These are phyloP conservation scores for Scartelaos histophorus DNA, from an alignment of 2,113 vertebrate species.

Conservation along the genomic window DNA sequence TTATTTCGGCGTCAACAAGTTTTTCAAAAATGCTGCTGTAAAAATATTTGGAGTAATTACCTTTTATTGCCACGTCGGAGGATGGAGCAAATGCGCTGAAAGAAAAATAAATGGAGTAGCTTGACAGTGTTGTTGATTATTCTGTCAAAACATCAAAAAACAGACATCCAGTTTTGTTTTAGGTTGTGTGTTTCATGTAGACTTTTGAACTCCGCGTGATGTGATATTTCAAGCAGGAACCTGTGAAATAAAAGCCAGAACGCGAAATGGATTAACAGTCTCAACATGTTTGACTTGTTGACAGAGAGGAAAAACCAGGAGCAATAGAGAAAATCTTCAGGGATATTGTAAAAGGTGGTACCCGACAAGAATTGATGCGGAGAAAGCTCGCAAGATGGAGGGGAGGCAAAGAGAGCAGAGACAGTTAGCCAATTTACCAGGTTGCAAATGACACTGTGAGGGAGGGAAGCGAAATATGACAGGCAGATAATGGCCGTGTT, in stretches of 20 bases:
- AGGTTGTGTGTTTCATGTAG: slow-evolving; percentile 1
- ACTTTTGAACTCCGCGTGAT: slow-evolving; percentile 22
- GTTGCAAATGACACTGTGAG: slow-evolving; percentile 18
- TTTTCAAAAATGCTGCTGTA: neutral
- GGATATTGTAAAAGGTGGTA: slow-evolving; percentile 15
- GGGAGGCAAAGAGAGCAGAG: neutral
- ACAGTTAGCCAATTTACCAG: slow-evolving; percentile 24
- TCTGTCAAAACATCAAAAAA: slow-evolving; percentile 17
- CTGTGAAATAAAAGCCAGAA: slow-evolving; percentile 16
- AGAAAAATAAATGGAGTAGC: slow-evolving; percentile 9
- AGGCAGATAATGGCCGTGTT: slow-evolving; percentile 18
- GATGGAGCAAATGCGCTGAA: neutral
- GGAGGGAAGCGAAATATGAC: slow-evolving; percentile 9
- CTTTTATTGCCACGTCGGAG: slow-evolving; percentile 3
- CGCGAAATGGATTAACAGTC: slow-evolving; percentile 26
- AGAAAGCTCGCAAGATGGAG: neutral
- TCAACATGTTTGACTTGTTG: slow-evolving; percentile 29
- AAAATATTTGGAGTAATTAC: slow-evolving; percentile 14
- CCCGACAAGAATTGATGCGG: slow-evolving; percentile 3
- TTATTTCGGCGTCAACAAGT: neutral
- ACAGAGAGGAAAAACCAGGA: slow-evolving; percentile 1
- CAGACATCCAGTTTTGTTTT: slow-evolving; percentile 10
- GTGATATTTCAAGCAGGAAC: slow-evolving; percentile 16
- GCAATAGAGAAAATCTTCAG: neutral
- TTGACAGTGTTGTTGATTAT: slow-evolving; percentile 11